phyloP scores from a whole-genome alignment of 1,140 invertebrate species.

The Euglossa dilemma region DNA sequence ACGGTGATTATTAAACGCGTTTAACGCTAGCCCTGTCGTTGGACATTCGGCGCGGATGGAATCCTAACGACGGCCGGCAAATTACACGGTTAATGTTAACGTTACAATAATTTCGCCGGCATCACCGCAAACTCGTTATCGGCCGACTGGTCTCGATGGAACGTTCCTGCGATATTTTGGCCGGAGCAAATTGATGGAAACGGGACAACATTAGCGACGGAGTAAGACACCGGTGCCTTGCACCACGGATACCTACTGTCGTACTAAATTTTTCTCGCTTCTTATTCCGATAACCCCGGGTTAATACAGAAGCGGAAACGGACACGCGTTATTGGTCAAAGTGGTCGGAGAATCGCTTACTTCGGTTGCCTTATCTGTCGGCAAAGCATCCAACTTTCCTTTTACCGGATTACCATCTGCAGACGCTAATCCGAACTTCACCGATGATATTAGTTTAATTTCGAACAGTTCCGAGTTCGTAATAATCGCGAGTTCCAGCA shows the following conservation, averaged over 20 bases:
- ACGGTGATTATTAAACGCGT: slow-evolving; percentile 3
- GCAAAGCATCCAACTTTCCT: not conserved
- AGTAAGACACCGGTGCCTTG: no score
- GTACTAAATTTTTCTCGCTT: no score
- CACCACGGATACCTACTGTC: no score
- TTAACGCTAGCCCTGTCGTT: not conserved
- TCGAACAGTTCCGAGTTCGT: no score
- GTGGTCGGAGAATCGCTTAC: not conserved
- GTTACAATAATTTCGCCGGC: slow-evolving; percentile 8
- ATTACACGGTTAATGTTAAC: slow-evolving; percentile 20
- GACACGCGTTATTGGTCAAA: not conserved
- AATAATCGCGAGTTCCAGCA: not conserved
- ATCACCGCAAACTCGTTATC: not conserved
- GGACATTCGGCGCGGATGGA: not conserved
- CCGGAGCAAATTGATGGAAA: no score
- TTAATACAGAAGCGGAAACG: no score
- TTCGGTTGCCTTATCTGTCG: not conserved
- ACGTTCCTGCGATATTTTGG: not conserved
- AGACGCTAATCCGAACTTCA: not conserved
- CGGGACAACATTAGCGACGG: no score
- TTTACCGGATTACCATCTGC: not conserved
- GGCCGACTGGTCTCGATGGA: not conserved
- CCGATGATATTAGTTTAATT: not conserved
- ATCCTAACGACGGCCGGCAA: not conserved
- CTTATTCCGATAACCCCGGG: no score